phyloP scores from a whole-genome alignment of 2,113 vertebrate species.

The Dromiciops gliroides region DNA sequence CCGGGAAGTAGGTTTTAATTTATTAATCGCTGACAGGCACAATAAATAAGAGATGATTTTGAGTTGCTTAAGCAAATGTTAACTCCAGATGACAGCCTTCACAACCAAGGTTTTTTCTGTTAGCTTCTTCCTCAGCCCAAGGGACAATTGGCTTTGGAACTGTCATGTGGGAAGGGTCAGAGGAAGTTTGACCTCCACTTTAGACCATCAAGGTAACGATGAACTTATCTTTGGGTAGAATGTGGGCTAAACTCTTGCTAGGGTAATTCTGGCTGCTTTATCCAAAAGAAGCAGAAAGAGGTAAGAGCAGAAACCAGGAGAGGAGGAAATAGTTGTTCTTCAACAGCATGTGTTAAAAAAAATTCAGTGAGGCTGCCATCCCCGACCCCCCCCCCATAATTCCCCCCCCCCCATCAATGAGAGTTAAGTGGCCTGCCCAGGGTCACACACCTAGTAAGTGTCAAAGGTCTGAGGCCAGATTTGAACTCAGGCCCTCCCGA shows the following conservation, averaged over 20 bases:
- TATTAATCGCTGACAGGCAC: background rate
- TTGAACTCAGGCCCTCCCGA: too few relatives aligned
- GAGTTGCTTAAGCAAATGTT: background rate
- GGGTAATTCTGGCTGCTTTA: background rate
- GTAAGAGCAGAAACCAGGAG: background rate
- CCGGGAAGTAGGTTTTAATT: background rate
- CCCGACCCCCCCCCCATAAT: too few relatives aligned
- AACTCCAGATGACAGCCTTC: background rate
- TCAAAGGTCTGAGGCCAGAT: too few relatives aligned
- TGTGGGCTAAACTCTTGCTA: background rate
- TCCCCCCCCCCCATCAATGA: too few relatives aligned
- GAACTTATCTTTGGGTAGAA: background rate
- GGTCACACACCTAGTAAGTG: too few relatives aligned
- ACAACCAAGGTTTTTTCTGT: background rate
- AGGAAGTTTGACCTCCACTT: background rate
- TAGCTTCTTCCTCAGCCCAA: background rate
- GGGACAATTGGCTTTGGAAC: background rate
- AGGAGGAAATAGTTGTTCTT: background rate
- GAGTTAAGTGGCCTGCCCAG: too few relatives aligned
- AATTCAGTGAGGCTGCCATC: background rate
- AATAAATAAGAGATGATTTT: background rate
- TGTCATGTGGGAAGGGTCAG: background rate
- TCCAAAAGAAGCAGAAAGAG: background rate
- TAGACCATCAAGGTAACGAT: background rate
- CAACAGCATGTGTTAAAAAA: background rate